Conservation (phyloP, 2,888 invertebrate genomes). For the Apamea monoglypha region DNA sequence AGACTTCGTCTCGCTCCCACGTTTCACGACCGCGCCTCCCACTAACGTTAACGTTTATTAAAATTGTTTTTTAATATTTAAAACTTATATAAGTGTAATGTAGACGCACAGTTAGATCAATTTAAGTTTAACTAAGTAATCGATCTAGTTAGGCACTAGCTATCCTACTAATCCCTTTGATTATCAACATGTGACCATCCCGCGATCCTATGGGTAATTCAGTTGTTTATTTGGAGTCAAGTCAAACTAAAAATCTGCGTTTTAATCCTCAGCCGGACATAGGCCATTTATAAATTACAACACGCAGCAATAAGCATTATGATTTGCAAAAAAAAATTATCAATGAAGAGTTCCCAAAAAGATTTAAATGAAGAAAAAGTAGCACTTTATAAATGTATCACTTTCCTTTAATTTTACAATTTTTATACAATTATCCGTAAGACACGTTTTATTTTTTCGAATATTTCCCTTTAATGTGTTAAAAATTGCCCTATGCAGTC, state of each 20-base stretch:
- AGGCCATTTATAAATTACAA: not conserved
- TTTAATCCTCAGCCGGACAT: not conserved
- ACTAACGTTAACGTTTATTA: not conserved
- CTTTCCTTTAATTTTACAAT: conserved; percentile 20
- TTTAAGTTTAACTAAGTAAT: conserved; percentile 54
- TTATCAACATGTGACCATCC: conserved; percentile 47
- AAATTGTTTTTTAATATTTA: conserved; percentile 9
- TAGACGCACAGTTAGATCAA: conserved; percentile 53
- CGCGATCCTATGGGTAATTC: conserved; percentile 49
- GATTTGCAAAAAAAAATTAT: not conserved
- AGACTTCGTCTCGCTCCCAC: conserved; percentile 25
- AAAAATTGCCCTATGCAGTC: conserved; percentile 9
- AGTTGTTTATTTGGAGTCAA: conserved; percentile 60
- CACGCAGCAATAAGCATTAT: not conserved
- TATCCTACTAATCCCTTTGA: conserved; percentile 55
- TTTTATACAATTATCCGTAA: conserved; percentile 8
- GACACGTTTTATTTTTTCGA: not conserved
- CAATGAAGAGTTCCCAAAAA: not conserved
- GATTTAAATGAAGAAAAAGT: not conserved
- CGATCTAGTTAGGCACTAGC: conserved; percentile 65
- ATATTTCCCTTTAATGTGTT: not conserved
- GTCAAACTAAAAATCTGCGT: not conserved
- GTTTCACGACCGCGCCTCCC: not conserved
- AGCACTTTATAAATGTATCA: not conserved
- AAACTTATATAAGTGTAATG: conserved; percentile 54